Base-by-base conservation (phyloP, 2,888 invertebrate species). In the Agonopterix alstromeriana region DNA sequence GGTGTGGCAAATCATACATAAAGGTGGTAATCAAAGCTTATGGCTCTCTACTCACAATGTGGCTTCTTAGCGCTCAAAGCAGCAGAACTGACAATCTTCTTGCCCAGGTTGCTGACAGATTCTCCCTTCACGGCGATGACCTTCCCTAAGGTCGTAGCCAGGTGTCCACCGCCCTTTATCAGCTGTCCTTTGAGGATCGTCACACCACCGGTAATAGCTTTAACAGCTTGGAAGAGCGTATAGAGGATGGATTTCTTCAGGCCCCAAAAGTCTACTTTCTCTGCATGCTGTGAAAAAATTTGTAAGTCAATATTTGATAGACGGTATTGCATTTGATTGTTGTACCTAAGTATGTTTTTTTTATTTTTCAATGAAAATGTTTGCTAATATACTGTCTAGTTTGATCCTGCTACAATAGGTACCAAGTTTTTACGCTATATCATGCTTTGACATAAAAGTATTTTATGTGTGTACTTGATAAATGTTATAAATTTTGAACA, bases 131-230 rank as follows among this genome's bases (percentile, higher is more conserved):
- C 91, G 10, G 92, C 91, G 50, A 95, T 93, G 45, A 95, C 87
- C 66, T 90, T 82, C 46, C 89, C 89, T 1, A 88, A 57, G 3
- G 82, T 85, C 0, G 84, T 65, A 0, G 90, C 89, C 27, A 90
- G 63, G 0, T 87, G 77, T 9, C 96, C 96, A 48, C 95, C 93
- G 42, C 95, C 96, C 82, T 96, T 96, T 61, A 96, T 93, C 35
- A 97, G 85, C 74, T 96, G 95, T 0, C 96, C 96, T 67, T 95
- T 96, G n/a, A 96, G 90, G 27, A 96, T 96, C 2, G 96, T 93
- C 8, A 95, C 94, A 45, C 96, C 95, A 8, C 96, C 96, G 8
- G 95, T 94, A 54, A 97, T 94, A 10, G 96, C 96, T 70, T 96
- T 96, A 1, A 95, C 93, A 0, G 96, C 96, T 90, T 96, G 95